Evolutionary conservation across 2,888 invertebrate genomes (phyloP).

Genomic region (Drosophila kokeensis): DNA sequence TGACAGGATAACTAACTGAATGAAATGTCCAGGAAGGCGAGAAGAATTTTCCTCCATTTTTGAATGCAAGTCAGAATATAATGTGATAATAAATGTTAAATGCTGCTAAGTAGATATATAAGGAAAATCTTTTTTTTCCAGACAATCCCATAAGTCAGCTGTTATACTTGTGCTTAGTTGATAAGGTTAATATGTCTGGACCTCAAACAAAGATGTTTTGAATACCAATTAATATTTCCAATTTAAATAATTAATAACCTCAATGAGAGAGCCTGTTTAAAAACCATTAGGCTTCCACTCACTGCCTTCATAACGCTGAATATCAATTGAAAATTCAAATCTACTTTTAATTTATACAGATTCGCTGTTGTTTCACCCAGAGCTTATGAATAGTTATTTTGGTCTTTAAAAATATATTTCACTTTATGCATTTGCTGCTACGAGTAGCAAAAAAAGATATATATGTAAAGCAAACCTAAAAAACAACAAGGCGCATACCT

Average conservation of each 20-base stretch:
- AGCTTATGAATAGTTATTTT: constrained; percentile 30
- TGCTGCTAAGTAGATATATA: neutral
- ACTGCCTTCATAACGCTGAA: too few species aligned
- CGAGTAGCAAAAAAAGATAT: neutral
- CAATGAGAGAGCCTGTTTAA: neutral
- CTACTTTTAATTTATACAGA: constrained; percentile 12
- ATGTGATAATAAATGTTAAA: neutral
- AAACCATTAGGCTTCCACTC: neutral
- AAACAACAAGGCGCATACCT: constrained; percentile 52
- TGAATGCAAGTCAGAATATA: neutral
- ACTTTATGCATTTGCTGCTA: constrained; percentile 50
- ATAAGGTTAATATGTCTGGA: too few species aligned
- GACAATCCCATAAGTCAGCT: neutral
- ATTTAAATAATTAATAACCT: neutral
- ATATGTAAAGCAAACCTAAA: constrained; percentile 10
- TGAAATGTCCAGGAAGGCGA: neutral
- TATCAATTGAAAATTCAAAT: constrained; percentile 5
- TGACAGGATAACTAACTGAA: neutral
- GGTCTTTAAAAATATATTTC: constrained; percentile 47
- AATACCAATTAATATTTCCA: neutral
- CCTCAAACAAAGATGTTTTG: neutral
- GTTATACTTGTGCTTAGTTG: neutral
- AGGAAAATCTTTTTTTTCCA: neutral
- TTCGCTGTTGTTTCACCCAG: constrained; percentile 9
- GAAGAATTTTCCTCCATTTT: neutral